Evolutionary conservation across 2,113 vertebrate genomes (phyloP), one percentile per base, ranked within the genome.

Genomic region (Ciconia stormi): DNA sequence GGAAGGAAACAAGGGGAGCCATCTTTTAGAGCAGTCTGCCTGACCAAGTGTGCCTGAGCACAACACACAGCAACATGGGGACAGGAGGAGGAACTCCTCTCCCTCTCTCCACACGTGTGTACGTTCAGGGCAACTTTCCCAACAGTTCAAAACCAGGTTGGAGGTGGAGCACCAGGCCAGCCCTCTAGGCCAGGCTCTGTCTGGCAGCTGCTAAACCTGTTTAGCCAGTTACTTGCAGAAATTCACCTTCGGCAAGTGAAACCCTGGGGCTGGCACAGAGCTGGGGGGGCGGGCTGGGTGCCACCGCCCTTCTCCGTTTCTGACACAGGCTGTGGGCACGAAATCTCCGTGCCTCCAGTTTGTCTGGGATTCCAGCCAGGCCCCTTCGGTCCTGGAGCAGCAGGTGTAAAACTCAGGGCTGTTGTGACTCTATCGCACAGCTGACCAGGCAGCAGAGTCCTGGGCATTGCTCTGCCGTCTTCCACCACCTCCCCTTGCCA

Each of bases 121-220:
- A 20, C 20, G 1, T 59, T 79, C n/a, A 84, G 65, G 23, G 22
- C 55, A 72, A 38, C 40, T 76, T 91, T 79, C 55, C 16, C 38
- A 46, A 46, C 30, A 66, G 63, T 53, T 88, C 32, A 25, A 69
- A 65, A 69, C 22, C 20, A 36, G n/a, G 20, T 0, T 82, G 74
- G 82, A 76, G 40, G 12, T 79, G 70, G 40, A 90, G 23, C 23
- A 50, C 47, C 32, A 71, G 42, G 9, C 26, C 29, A 71, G 29
- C 18, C 50, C 47, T 88, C 36, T 82, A 52, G 65, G 65, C 25
- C 19, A 59, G 61, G 38, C 29, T 77, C 44, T 86, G 93, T 4
- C 67, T 95, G 62, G 59, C 49, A 90, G 55, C 71, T 82, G 63
- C 36, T 62, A 83, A 95, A 90, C 93, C 82, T 80, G 93, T 70